Conservation (phyloP, 2,113 vertebrate genomes). For the Pomatostomus ruficeps region DNA sequence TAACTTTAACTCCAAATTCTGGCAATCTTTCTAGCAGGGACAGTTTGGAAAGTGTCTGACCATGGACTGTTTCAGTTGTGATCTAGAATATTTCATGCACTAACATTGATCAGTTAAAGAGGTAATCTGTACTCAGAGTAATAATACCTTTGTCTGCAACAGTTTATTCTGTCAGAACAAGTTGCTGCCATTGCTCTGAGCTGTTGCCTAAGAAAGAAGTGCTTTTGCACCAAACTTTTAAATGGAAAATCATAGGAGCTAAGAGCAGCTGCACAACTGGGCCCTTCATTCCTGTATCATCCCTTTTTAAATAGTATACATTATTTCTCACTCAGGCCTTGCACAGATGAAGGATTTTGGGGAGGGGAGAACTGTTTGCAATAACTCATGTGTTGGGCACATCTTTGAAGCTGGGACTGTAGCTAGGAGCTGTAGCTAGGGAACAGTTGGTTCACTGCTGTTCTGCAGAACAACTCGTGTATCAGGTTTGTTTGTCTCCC, state of each 20-base stretch:
- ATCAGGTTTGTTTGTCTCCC: neutral
- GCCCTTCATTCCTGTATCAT: neutral
- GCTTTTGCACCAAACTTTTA: neutral
- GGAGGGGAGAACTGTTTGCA: neutral
- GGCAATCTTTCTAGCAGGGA: neutral
- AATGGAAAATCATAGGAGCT: neutral
- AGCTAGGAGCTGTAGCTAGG: constrained; percentile 2
- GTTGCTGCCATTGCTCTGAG: neutral
- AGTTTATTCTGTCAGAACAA: neutral
- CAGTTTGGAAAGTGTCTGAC: neutral
- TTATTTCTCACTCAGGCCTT: neutral
- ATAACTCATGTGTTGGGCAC: neutral
- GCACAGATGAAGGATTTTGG: neutral
- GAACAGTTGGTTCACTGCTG: neutral
- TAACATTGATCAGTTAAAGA: neutral
- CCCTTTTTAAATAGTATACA: neutral
- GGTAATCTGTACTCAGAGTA: neutral
- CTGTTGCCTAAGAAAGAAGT: neutral
- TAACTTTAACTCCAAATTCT: neutral
- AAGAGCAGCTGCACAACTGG: neutral
- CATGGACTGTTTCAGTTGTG: neutral
- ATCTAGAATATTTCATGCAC: neutral
- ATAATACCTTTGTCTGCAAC: neutral
- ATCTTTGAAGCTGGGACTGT: neutral
- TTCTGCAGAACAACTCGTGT: neutral